phyloP scores from a whole-genome alignment of 2,113 vertebrate species.

The Neopipo cinnamomea region DNA sequence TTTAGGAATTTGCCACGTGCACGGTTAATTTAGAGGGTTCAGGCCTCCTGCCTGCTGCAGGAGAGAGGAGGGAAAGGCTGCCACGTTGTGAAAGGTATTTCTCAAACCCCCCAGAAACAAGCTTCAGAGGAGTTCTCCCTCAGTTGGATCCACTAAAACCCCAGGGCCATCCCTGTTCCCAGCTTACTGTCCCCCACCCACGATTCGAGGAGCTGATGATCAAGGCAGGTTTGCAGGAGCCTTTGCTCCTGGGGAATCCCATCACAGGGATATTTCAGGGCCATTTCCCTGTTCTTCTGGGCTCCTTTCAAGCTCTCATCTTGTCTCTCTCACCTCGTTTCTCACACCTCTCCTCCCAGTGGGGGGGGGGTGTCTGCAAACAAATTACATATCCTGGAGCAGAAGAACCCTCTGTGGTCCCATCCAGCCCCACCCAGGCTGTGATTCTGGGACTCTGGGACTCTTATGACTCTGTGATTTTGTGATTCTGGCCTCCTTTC shows the following conservation, averaged over 20 bases:
- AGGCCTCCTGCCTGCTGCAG: neutral
- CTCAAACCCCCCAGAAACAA: neutral
- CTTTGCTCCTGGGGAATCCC: neutral
- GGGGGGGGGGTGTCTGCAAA: neutral
- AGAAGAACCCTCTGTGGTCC: neutral
- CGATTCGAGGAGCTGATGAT: neutral
- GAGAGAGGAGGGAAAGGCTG: neutral
- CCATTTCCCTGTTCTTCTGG: neutral
- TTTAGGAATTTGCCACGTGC: neutral
- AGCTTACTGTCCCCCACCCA: accelerated
- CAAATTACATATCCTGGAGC: neutral
- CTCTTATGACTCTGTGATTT: no score
- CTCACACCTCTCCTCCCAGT: neutral
- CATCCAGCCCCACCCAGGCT: neutral
- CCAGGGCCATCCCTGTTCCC: neutral
- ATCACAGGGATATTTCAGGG: neutral
- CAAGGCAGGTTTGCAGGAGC: neutral
- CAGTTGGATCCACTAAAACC: neutral
- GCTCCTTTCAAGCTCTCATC: neutral
- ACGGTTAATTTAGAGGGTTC: neutral
- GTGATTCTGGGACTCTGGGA: neutral
- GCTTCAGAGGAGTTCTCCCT: neutral
- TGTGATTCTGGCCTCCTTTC: neutral
- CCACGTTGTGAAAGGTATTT: neutral
- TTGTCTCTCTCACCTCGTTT: neutral